Evolutionary conservation across 2,113 vertebrate genomes (phyloP), one percentile per base, ranked within the genome.

Genomic region (Bujurquina vittata): DNA sequence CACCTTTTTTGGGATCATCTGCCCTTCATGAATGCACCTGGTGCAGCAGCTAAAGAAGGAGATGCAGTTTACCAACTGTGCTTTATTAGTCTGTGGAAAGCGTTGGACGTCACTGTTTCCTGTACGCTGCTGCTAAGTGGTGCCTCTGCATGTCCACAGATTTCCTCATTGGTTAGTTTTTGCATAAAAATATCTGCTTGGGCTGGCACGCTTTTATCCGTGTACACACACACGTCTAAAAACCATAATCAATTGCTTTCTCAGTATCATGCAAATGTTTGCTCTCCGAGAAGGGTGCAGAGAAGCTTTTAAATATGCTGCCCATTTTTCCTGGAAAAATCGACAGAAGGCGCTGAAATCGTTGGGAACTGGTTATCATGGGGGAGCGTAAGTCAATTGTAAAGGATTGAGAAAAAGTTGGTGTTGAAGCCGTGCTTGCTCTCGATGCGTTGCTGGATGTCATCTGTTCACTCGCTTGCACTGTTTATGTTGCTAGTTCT

Each of bases 51-150:
- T 49, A 49, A 11, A 46, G 22, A 2, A 9, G 10, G 63, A 10
- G 26, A 46, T 67, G 18, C 15, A 49, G 22, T 69, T 49, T 69
- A 29, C 5, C 29, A 0, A 49, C 10, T 69, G 22, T 49, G 63
- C 22, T 46, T 29, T 49, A 49, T 46, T 18, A 3, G 15, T 67
- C 14, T 9, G 46, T 69, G 26, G 63, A 69, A 20, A 49, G 7
- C 23, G 29, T 49, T 26, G 2, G 0, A 69, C 6, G 11, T 69
- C 0, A 1, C 65, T 0, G 0, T 69, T 49, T 29, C 5, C 22
- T 49, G 2, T 11, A 49, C 46, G 40, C 15, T 49, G 40, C 63
- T 46, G 37, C 10, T 26, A 67, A 67, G 15, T 26, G 15, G 1
- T 9, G 0, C 12, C 9, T 67, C 31, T 63, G 23, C 49, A 10